Conservation (phyloP, 2,797 vertebrate species). For the Anniella stebbinsi region DNA sequence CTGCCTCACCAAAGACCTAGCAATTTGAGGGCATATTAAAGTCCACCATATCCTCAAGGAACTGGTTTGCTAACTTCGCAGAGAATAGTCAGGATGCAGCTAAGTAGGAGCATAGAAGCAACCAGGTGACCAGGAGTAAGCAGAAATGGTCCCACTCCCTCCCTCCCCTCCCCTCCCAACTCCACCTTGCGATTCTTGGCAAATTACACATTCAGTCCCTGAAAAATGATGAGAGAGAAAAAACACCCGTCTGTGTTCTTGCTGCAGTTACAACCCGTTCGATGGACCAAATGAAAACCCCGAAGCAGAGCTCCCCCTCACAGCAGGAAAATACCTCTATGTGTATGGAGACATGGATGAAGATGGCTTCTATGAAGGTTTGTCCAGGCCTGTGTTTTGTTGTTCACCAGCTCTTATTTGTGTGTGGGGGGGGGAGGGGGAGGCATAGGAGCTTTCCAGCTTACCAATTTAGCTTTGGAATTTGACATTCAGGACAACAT, state of each 20-base stretch:
- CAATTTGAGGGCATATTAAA: neutral
- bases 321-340: conserved; percentile 97
- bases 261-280: conserved; percentile 94
- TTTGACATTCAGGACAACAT: neutral
- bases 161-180: too few species aligned
- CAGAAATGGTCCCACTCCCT: neutral
- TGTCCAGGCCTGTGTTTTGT: neutral
- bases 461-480: neutral
- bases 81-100: neutral
- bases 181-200: too few species aligned
- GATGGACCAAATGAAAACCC: conserved; percentile 99
- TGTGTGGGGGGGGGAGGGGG: too few species aligned
- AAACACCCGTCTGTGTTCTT: neutral
- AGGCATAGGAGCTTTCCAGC: accelerated
- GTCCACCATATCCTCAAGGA: too few species aligned
- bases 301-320: conserved; percentile 96
- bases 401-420: neutral
- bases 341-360: conserved; percentile 99
- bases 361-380: conserved; percentile 98
- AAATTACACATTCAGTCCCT: neutral
- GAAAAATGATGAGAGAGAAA: neutral
- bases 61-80: neutral
- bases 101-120: neutral
- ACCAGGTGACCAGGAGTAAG: neutral
- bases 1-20: neutral